phyloP scores from a whole-genome alignment of 2,888 invertebrate species.

The Dugesia japonica region DNA sequence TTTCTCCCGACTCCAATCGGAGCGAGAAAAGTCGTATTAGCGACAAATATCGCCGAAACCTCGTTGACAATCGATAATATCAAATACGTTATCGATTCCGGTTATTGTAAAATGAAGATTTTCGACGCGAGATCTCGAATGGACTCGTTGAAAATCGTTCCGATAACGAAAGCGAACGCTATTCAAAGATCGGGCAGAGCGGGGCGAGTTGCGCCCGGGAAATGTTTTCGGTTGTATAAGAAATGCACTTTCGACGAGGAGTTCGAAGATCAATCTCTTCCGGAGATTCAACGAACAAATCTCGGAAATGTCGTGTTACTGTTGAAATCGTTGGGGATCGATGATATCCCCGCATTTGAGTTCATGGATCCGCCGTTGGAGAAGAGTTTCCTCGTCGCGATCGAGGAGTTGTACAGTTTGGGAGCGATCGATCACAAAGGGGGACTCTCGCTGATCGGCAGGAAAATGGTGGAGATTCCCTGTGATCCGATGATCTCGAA shows the following conservation, averaged over 20 bases:
- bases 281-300: constrained; percentile 93
- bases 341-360: background rate
- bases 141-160: constrained; percentile 83
- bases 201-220: constrained; percentile 76
- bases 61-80: constrained; percentile 96
- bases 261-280: constrained; percentile 87
- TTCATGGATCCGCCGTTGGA: background rate
- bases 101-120: constrained; percentile 94
- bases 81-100: constrained; percentile 95
- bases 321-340: constrained; percentile 62
- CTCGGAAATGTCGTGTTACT: constrained; percentile 88
- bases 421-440: background rate
- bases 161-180: constrained; percentile 82
- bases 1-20: constrained; percentile 91
- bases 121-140: constrained; percentile 90
- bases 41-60: constrained; percentile 97
- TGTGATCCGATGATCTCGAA: background rate
- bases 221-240: constrained; percentile 91
- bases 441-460: background rate
- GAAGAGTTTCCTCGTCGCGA: background rate
- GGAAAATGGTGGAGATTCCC: background rate
- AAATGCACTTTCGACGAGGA: constrained; percentile 97
- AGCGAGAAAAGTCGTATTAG: constrained; percentile 83
- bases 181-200: constrained; percentile 85
- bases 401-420: background rate